Percentiles rank a stretch among this genome's conserved stretches.
Conservation (phyloP, 2,113 vertebrate species). For the Balaeniceps rex region DNA sequence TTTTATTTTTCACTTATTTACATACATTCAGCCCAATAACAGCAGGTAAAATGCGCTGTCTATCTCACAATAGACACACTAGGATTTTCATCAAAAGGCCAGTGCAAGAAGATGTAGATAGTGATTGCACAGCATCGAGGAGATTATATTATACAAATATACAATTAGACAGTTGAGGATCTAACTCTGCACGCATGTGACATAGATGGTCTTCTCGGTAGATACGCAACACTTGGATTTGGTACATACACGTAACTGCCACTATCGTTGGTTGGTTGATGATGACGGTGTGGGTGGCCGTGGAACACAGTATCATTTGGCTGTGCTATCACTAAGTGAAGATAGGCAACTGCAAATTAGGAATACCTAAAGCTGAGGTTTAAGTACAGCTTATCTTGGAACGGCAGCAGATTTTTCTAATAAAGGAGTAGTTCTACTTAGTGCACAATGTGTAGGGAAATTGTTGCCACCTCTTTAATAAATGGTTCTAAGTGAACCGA, state of each 20-base stretch:
- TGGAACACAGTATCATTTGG: not conserved
- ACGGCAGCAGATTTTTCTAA: conserved; percentile 25
- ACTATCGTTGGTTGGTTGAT: not conserved
- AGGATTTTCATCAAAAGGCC: conserved; percentile 69
- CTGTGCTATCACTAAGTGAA: conserved; percentile 39
- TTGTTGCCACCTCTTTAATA: conserved; percentile 53
- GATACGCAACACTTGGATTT: conserved; percentile 31
- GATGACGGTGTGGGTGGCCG: not conserved
- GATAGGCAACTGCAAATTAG: conserved; percentile 31
- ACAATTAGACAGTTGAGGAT: conserved; percentile 71
- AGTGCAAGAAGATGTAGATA: conserved; percentile 71
- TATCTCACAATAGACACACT: conserved; percentile 72
- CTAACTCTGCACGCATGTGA: conserved; percentile 64
- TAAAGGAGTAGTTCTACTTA: conserved; percentile 35
- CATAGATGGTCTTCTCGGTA: conserved; percentile 38
- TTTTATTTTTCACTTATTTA: conserved; percentile 70
- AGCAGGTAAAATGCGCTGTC: conserved; percentile 66
- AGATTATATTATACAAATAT: conserved; percentile 81
- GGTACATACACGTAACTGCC: conserved; percentile 6
- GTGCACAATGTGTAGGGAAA: not conserved
- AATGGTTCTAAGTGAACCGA: conserved; percentile 54
- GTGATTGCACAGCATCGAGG: conserved; percentile 72
- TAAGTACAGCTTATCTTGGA: conserved; percentile 45
- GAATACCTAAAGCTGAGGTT: conserved; percentile 42
- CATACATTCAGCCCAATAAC: conserved; percentile 81